Base-by-base conservation (phyloP, 1,140 invertebrate species). In the Drosophila sucinea region DNA sequence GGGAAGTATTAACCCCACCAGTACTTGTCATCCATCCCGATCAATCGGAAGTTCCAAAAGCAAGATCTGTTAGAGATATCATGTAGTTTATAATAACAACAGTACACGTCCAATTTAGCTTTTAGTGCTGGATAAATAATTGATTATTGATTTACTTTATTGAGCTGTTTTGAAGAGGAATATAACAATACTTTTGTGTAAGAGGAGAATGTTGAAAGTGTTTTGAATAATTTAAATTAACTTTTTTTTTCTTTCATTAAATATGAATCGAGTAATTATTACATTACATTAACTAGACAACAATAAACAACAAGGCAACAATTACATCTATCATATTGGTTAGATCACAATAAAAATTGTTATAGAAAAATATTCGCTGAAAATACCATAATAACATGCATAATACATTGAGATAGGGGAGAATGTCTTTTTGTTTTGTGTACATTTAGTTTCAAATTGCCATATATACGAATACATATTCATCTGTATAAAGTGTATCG, bases 71-170 rank as follows among this genome's bases (percentile, higher is more conserved):
- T 17, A 17, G 17, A 17, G 17, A 17, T 17, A 17, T 17, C 17
- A 17, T 17, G 17, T 17, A 17, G 17, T 17, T 17, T 17, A 17
- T 17, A 17, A 17, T 17, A 0, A 17, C 17, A 60, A 62, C 44
- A 69, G 58, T 56, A 70, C 74, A 73, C 73, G 65, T 60, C 32
- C 58, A 64, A 44, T 63, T 58, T 62, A 40, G 62, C 41, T 56
- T 60, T 74, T 41, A 56, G 63, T 60, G 72, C 32, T 38, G 30
- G 30, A 58, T 25, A 29, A 69, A 73, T 41, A 60, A 17, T 29
- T 10, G 38, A 17, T 57, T 23, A 60, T 17, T 57, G 8, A 2
- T 27, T 63, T 17, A 17, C 29, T 60, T 70, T 38, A 29, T 71
- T 67, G 35, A 32, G 35, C 29, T 29, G 33, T 54, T 69, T 60